Evolutionary conservation across 2,113 vertebrate genomes (phyloP).

Genomic region (Himantopus leucocephalus): DNA sequence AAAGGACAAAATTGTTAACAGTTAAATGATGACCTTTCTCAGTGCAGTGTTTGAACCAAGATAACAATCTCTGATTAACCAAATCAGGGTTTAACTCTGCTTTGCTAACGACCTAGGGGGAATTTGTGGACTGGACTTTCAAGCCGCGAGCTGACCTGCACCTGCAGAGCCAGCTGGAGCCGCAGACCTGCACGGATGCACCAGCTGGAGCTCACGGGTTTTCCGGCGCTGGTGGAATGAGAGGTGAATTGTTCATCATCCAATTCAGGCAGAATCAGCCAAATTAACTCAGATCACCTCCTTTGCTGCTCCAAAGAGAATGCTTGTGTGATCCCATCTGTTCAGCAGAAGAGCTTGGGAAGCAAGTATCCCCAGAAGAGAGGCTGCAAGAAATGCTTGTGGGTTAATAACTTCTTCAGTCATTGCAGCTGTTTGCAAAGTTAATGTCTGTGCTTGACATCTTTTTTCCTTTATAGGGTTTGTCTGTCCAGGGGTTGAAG

Average conservation of each 20-base stretch:
- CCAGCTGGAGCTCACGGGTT: neutral
- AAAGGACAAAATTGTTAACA: neutral
- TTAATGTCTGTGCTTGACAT: neutral
- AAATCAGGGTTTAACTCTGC: neutral
- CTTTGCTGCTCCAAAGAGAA: neutral
- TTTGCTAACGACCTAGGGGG: neutral
- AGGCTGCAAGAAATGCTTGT: neutral
- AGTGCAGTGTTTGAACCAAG: neutral
- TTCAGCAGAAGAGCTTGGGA: neutral
- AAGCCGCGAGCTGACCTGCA: neutral
- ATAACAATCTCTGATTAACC: neutral
- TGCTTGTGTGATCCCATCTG: neutral
- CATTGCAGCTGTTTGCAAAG: neutral
- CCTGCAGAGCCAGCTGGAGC: neutral
- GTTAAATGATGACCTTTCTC: neutral
- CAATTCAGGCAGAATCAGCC: neutral
- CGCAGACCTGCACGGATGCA: rapidly evolving
- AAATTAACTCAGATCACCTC: conserved; percentile 16
- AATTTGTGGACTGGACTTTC: neutral
- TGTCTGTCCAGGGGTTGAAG: neutral
- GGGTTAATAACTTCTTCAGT: neutral
- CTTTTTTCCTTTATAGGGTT: neutral
- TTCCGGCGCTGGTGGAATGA: neutral
- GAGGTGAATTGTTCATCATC: neutral
- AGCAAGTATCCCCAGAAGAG: neutral